These are phyloP conservation scores for Monopis laevigella DNA, from an alignment of 2,888 invertebrate genomes.

Conservation along the genomic window DNA sequence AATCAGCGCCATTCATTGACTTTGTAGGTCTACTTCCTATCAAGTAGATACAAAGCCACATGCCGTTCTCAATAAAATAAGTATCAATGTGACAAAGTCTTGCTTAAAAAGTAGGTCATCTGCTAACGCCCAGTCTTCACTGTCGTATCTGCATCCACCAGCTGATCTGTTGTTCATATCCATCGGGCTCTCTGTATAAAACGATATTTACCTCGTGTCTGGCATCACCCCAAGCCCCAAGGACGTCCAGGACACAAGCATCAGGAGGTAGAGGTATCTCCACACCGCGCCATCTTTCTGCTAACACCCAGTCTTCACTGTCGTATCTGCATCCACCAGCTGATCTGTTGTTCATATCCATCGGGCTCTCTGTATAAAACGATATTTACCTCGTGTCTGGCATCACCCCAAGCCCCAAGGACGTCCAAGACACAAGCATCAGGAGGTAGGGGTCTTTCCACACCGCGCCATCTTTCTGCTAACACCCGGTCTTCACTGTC, in stretches of 20 bases:
- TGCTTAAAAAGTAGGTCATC: too few species aligned
- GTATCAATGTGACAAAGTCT: too few species aligned
- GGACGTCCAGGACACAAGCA: constrained; percentile 78
- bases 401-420: constrained; percentile 81
- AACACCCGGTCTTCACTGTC: constrained; percentile 69
- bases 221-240: constrained; percentile 80
- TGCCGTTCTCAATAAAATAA: too few species aligned
- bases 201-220: constrained; percentile 62
- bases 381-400: constrained; percentile 60
- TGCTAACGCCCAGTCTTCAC: constrained; percentile 73
- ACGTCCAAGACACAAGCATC: constrained; percentile 80
- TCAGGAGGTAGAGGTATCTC: constrained; percentile 76
- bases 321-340: too few species aligned
- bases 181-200: too few species aligned
- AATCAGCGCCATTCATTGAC: too few species aligned
- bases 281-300: constrained; percentile 81
- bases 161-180: too few species aligned
- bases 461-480: constrained; percentile 82
- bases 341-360: too few species aligned
- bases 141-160: constrained; percentile 25
- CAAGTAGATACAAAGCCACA: too few species aligned
- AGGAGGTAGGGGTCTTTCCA: constrained; percentile 76
- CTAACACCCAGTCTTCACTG: too few species aligned
- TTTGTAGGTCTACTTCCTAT: too few species aligned
- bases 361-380: too few species aligned